Evolutionary conservation across 2,113 vertebrate species (phyloP).

Genomic region (Dipodomys ordii): DNA sequence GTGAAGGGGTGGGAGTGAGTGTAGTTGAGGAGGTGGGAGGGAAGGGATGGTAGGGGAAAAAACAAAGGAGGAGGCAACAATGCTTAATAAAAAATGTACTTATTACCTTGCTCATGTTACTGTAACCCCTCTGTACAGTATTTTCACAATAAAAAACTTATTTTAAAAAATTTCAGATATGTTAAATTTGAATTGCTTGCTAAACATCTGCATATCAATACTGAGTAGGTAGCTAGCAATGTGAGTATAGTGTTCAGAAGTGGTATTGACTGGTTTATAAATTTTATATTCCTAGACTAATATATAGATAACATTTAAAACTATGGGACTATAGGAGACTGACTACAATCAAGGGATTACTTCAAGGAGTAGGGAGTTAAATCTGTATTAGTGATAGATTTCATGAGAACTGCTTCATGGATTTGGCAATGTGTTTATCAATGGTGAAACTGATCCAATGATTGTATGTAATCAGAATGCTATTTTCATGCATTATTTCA

Average conservation of each 20-base stretch:
- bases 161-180: neutral
- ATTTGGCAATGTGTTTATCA: constrained; percentile 9
- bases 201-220: constrained; percentile 6
- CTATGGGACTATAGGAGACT: neutral
- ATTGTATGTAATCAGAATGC: neutral
- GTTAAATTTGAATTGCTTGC: constrained; percentile 40
- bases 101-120: too few species aligned
- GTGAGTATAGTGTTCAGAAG: neutral
- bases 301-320: neutral
- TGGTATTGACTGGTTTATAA: neutral
- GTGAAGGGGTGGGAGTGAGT: too few species aligned
- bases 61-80: too few species aligned
- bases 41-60: too few species aligned
- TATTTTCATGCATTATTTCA: constrained; percentile 34
- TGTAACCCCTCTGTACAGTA: too few species aligned
- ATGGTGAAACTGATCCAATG: neutral
- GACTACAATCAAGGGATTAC: neutral
- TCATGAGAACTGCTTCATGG: neutral
- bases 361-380: neutral
- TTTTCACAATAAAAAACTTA: too few species aligned
- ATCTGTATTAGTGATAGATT: neutral
- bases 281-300: neutral
- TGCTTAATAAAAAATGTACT: too few species aligned
- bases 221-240: constrained; percentile 31
- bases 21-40: too few species aligned